Base-by-base conservation (phyloP, 2,797 vertebrate species). In the Sciurus vulgaris region DNA sequence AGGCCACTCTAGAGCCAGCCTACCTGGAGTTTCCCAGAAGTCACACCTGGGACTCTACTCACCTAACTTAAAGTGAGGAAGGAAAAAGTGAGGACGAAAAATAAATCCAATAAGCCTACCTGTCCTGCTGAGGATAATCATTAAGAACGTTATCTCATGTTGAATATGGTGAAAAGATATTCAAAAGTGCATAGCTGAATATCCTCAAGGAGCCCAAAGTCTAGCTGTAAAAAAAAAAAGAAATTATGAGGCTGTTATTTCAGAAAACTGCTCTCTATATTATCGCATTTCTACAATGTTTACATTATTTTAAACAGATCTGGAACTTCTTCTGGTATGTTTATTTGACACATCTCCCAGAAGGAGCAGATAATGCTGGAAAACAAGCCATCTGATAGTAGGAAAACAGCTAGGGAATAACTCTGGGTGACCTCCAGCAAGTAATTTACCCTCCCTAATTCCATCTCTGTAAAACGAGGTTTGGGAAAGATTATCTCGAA, bases 101-200 rank as follows among this genome's bases (percentile, higher is more conserved):
- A 65, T 18, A 63, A 89, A 41, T 5, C 49, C 56, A 35, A 44
- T 17, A 38, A 38, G 38, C 82, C 89, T 41, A 81, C 79, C 87
- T 76, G 84, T 94, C n/a, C 89, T 47, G 51, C 56, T 13, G 63
- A 83, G n/a, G 59, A 41, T 83, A 84, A 65, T 59, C 93, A 83
- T 74, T 35, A 94, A 95, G 30, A 76, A 84, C n/a, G 92, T 14
- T 87, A 38, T 38, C 38, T 38, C 38, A 76, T n/a, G 47, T 22
- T 70, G 20, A 47, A 70, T 44, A 26, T 3, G 12, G 26, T n/a
- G 30, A 91, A 65, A 82, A 69, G 26, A 44, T 78, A 74, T 85
- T 78, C 90, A 59, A 87, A 94, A 74, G 51, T 49, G 88, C 51
- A 72, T 90, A 83, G 88, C 0, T 1, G 35, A 88, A 44, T 65